phyloP scores from a whole-genome alignment of 2,888 invertebrate species.

The Drosophila bunnanda region DNA sequence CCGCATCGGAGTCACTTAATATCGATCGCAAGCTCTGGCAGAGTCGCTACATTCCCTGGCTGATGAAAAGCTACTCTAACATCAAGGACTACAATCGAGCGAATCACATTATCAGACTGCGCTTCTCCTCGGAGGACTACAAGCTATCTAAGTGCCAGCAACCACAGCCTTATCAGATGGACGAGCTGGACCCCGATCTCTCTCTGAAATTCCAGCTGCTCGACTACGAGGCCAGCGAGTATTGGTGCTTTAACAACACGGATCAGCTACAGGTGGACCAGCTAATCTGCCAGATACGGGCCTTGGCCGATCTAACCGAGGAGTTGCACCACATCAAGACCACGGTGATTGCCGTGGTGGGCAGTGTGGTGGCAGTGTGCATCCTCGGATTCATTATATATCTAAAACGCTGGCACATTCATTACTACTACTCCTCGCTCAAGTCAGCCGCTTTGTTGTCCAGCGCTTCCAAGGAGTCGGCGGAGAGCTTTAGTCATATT shows the following conservation, averaged over 20 bases:
- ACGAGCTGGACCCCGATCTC: constrained; percentile 55
- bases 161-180: constrained; percentile 31
- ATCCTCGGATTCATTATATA: constrained; percentile 80
- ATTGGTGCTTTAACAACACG: constrained; percentile 84
- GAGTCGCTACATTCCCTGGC: constrained; percentile 45
- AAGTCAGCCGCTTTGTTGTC: constrained; percentile 87
- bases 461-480: constrained; percentile 85
- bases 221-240: constrained; percentile 82
- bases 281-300: constrained; percentile 64
- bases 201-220: constrained; percentile 80
- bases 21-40: constrained; percentile 46
- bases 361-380: constrained; percentile 54
- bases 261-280: constrained; percentile 71
- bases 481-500: constrained; percentile 67
- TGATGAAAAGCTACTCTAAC: constrained; percentile 59
- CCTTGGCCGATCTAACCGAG: constrained; percentile 37
- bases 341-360: constrained; percentile 58
- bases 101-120: constrained; percentile 56
- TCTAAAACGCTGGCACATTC: constrained; percentile 86
- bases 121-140: constrained; percentile 42
- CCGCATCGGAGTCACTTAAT: neutral
- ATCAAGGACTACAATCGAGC: constrained; percentile 50
- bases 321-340: constrained; percentile 60
- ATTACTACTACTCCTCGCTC: constrained; percentile 87
- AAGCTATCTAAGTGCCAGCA: constrained; percentile 41